These are phyloP conservation scores for Germaria angustata DNA, from an alignment of 2,888 invertebrate species.

Conservation along the genomic window DNA sequence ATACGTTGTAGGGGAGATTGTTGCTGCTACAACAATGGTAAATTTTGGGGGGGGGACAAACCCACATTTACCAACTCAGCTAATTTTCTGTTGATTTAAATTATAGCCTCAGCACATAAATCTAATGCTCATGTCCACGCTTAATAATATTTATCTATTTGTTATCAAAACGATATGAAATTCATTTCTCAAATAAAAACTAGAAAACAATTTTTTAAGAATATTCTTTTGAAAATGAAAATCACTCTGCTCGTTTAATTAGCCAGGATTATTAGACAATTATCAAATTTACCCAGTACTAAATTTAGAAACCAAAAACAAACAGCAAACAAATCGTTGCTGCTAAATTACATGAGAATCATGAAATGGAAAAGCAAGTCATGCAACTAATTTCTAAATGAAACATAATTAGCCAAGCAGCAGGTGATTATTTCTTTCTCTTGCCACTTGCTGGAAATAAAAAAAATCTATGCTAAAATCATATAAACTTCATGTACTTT, in stretches of 20 bases:
- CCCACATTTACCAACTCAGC: slow-evolving; percentile 47
- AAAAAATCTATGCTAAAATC: slow-evolving; percentile 53
- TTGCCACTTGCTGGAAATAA: background rate
- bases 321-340: slow-evolving; percentile 33
- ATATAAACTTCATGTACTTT: slow-evolving; percentile 11
- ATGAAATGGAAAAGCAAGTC: slow-evolving; percentile 30
- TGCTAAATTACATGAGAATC: background rate
- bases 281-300: slow-evolving; percentile 31
- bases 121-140: background rate
- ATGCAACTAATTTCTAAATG: slow-evolving; percentile 62
- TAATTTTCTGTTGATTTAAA: slow-evolving; percentile 47
- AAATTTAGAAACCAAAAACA: slow-evolving; percentile 8
- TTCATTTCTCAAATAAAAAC: background rate
- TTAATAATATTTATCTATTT: background rate
- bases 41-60: too few species aligned
- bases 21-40: background rate
- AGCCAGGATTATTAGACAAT: slow-evolving; percentile 39
- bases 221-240: background rate
- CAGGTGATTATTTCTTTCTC: slow-evolving; percentile 12
- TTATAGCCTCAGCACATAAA: background rate
- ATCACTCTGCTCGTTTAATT: slow-evolving; percentile 20
- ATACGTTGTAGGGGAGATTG: background rate
- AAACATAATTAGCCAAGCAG: slow-evolving; percentile 60
- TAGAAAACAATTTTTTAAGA: background rate
- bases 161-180: background rate